Evolutionary conservation across 2,888 invertebrate species (phyloP).

Genomic region (Pyrgus malvae): DNA sequence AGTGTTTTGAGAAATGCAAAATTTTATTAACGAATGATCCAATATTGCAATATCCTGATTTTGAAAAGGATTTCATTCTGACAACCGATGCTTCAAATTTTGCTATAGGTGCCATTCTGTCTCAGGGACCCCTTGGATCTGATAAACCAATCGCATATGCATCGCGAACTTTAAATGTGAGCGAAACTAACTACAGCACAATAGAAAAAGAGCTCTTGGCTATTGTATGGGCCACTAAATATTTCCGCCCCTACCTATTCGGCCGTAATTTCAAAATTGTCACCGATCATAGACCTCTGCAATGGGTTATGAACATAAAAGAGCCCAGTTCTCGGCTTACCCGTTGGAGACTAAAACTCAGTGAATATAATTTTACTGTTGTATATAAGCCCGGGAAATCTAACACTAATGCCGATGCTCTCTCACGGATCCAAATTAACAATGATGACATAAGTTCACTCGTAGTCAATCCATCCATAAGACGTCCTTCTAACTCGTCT

Average conservation of each 20-base stretch:
- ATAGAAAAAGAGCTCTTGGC: no score
- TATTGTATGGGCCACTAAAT: no score
- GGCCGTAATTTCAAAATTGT: constrained; percentile 28
- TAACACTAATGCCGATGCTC: constrained; percentile 2
- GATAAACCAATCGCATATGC: constrained; percentile 34
- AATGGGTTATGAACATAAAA: constrained; percentile 25
- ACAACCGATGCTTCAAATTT: not conserved
- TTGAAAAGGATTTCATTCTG: no score
- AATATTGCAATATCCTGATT: no score
- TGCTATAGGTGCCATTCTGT: not conserved
- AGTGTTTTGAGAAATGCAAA: not conserved
- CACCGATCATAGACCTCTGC: not conserved
- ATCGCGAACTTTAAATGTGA: not conserved
- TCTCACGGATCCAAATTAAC: not conserved
- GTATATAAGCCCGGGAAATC: constrained; percentile 21
- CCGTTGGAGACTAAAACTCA: no score
- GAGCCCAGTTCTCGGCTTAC: constrained; percentile 24
- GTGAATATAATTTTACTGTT: no score
- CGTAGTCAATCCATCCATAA: not conserved
- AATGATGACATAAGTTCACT: not conserved
- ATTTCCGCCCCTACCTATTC: not conserved
- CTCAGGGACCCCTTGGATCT: constrained; percentile 28
- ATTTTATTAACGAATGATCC: no score
- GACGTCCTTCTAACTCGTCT: not conserved
- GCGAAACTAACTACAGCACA: no score